A percentile compares a stretch with the other conserved stretches of the same genome.
Evolutionary conservation across 2,888 invertebrate genomes (phyloP).

Genomic region (Dryadula phaetusa): DNA sequence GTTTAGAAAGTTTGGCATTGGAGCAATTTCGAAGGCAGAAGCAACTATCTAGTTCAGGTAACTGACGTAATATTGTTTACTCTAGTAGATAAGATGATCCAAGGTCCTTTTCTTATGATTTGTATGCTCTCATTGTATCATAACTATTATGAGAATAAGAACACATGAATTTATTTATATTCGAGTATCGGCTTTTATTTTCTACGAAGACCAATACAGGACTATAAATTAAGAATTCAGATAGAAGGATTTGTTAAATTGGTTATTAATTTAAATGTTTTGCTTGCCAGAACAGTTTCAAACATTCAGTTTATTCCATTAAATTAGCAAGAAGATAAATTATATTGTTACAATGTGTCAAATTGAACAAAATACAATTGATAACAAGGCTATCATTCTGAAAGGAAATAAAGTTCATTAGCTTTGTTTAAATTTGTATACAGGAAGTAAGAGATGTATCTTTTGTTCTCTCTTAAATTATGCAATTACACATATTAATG

Average conservation of each 20-base stretch:
- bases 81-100: conserved; percentile 55
- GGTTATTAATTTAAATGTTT: background rate
- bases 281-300: no score
- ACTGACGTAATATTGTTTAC: conserved; percentile 75
- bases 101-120: conserved; percentile 30
- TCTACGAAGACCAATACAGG: background rate
- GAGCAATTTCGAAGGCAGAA: conserved; percentile 92
- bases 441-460: conserved; percentile 32
- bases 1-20: conserved; percentile 92
- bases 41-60: conserved; percentile 79
- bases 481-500: background rate
- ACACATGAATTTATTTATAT: conserved; percentile 1
- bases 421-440: conserved; percentile 48
- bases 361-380: conserved; percentile 50
- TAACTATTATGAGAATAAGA: background rate
- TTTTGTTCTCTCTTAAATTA: conserved; percentile 5
- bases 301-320: conserved; percentile 21
- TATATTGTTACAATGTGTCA: conserved; percentile 41
- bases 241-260: background rate
- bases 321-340: conserved; percentile 33
- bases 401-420: conserved; percentile 65
- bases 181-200: background rate
- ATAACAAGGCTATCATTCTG: conserved; percentile 54
- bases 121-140: conserved; percentile 6
- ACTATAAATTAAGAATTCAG: background rate